phyloP scores from a whole-genome alignment of 2,113 vertebrate species.

The Microtus richardsoni region DNA sequence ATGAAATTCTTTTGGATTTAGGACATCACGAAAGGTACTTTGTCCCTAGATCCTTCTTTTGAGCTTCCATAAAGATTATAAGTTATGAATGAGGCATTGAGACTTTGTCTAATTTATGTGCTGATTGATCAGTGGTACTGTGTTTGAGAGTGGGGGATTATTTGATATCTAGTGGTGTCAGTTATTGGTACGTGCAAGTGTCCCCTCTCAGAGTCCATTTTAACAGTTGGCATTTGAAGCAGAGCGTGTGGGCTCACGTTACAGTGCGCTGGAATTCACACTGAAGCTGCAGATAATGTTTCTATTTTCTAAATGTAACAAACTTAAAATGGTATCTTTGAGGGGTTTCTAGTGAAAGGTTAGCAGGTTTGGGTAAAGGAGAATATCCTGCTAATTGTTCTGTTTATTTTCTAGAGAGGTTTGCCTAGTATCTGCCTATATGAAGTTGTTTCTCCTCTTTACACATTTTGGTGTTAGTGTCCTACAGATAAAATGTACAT shows the following conservation, averaged over 20 bases:
- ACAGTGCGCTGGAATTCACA: slow-evolving; percentile 32
- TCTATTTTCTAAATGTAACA: slow-evolving; percentile 44
- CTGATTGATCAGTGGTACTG: slow-evolving; percentile 28
- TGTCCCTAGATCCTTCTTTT: slow-evolving; percentile 51
- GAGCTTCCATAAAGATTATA: slow-evolving; percentile 30
- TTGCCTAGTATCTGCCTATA: slow-evolving; percentile 53
- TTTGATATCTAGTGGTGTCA: background rate
- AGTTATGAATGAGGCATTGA: slow-evolving; percentile 33
- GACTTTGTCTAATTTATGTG: slow-evolving; percentile 45
- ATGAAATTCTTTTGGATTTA: slow-evolving; percentile 95
- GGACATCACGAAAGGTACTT: slow-evolving; percentile 97
- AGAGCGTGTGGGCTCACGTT: background rate
- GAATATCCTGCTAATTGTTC: slow-evolving; percentile 14
- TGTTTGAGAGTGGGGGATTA: background rate
- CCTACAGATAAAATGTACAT: slow-evolving; percentile 67
- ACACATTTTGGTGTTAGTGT: slow-evolving; percentile 5
- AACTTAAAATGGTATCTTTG: slow-evolving; percentile 27
- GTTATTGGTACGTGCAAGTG: slow-evolving; percentile 13
- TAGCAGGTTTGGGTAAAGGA: slow-evolving; percentile 56
- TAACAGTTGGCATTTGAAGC: background rate
- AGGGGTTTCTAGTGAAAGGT: slow-evolving; percentile 54
- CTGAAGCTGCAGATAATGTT: slow-evolving; percentile 11
- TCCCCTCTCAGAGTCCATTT: slow-evolving; percentile 24
- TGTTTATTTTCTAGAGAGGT: slow-evolving; percentile 42
- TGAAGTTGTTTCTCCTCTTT: slow-evolving; percentile 58